Percentiles rank a stretch among this genome's conserved stretches.
Evolutionary conservation across 2,113 vertebrate genomes (phyloP).

Genomic region (Stegastes partitus): DNA sequence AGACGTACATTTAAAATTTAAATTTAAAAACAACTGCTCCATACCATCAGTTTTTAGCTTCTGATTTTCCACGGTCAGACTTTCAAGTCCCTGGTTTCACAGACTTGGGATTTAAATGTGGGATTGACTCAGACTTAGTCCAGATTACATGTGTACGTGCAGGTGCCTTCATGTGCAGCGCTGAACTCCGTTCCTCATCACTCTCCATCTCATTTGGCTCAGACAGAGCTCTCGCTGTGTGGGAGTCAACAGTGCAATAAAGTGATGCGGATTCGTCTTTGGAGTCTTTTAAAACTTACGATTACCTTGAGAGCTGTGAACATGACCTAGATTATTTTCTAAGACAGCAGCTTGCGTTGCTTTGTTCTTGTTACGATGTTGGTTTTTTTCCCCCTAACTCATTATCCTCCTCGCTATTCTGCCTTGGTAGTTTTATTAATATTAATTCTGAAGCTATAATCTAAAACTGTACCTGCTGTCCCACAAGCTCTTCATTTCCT

Average conservation of each 20-base stretch:
- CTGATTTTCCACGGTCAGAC: no score
- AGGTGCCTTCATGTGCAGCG: no score
- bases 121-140: no score
- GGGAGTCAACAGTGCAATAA: conserved; percentile 20
- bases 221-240: conserved; percentile 21
- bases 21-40: no score
- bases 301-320: neutral
- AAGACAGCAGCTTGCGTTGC: neutral
- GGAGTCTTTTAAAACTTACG: conserved; percentile 26
- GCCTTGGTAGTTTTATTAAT: conserved; percentile 36
- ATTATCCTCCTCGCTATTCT: conserved; percentile 23
- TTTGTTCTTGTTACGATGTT: conserved; percentile 18
- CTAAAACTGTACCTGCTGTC: conserved; percentile 6
- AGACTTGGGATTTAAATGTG: no score
- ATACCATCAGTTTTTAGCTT: no score
- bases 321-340: conserved; percentile 43
- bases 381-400: conserved; percentile 12
- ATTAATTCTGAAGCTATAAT: conserved; percentile 37
- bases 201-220: conserved; percentile 2
- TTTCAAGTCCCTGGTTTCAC: no score
- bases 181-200: no score
- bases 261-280: neutral
- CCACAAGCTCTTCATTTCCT: conserved; percentile 3
- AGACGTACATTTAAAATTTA: no score
- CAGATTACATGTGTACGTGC: no score